Base-by-base conservation (phyloP, 1,140 invertebrate genomes). In the Andrena cerasifolii region DNA sequence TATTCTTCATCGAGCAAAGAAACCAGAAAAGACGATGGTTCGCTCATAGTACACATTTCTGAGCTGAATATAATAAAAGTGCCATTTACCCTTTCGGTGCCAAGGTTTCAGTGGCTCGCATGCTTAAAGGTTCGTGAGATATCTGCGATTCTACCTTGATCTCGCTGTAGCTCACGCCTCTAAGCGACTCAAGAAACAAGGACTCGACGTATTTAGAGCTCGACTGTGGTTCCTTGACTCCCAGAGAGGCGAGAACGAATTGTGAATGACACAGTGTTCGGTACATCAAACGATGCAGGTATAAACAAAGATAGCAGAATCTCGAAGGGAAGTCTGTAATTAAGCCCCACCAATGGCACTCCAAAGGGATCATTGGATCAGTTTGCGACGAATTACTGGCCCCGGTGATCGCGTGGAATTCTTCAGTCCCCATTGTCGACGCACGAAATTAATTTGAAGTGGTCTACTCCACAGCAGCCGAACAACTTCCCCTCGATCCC, bases 11-110 rank as follows among this genome's bases (percentile, higher is more conserved):
- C n/a, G n/a, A n/a, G n/a, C n/a, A n/a, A n/a, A n/a, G n/a, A n/a
- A n/a, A n/a, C n/a, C n/a, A n/a, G n/a, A n/a, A n/a, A n/a, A n/a
- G n/a, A n/a, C n/a, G n/a, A n/a, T n/a, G 43, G 43, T 62, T 61
- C 36, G 40, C 14, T 61, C 12, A 0, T 5, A 43, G 31, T 31
- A 33, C 45, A 74, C 56, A 74, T 54, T 74, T 54, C 47, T 65
- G 47, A 54, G 49, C 58, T 40, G 2, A 26, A 63, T 28, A 4
- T 14, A 33, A 36, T 6, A 21, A 51, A n/a, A n/a, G n/a, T n/a
- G n/a, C n/a, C n/a, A n/a, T n/a, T n/a, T n/a, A n/a, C n/a, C n/a
- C n/a, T n/a, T n/a, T n/a, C n/a, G n/a, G n/a, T n/a, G n/a, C n/a
- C n/a, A n/a, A n/a, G n/a, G n/a, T n/a, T n/a, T n/a, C n/a, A n/a